Evolutionary conservation across 2,888 invertebrate genomes (phyloP).

Genomic region (Congeria kusceri): DNA sequence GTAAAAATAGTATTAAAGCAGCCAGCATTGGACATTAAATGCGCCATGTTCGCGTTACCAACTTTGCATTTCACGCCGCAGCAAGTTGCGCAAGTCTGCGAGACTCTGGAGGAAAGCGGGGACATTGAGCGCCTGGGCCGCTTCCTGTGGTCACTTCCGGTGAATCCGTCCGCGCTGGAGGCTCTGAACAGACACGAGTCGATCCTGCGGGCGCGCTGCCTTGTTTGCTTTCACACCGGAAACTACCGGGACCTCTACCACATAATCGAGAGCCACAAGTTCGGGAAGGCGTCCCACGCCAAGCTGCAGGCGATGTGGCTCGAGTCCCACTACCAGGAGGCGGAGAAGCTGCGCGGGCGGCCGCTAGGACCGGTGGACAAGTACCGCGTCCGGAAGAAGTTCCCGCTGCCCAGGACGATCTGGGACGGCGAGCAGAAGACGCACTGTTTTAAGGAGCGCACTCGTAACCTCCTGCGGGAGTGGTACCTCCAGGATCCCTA

Average conservation of each 20-base stretch:
- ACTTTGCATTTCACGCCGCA: constrained; percentile 83
- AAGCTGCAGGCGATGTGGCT: constrained; percentile 96
- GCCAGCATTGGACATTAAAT: neutral
- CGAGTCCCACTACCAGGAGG: constrained; percentile 97
- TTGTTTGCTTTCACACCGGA: constrained; percentile 96
- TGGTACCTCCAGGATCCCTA: constrained; percentile 94
- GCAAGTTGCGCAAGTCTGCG: constrained; percentile 85
- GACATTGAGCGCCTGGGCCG: constrained; percentile 89
- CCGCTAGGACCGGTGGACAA: constrained; percentile 97
- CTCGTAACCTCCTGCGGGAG: constrained; percentile 96
- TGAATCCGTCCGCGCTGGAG: constrained; percentile 91
- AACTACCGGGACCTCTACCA: constrained; percentile 95
- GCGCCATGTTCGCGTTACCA: constrained; percentile 79
- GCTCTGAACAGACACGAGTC: constrained; percentile 94
- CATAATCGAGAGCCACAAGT: constrained; percentile 95
- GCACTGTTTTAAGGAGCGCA: constrained; percentile 97
- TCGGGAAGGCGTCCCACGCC: constrained; percentile 94
- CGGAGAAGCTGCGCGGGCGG: constrained; percentile 94
- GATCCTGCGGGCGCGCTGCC: constrained; percentile 93
- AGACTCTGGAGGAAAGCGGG: constrained; percentile 87
- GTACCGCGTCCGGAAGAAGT: constrained; percentile 96
- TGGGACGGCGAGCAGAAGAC: constrained; percentile 99
- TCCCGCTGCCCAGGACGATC: constrained; percentile 95
- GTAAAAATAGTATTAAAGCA: no score
- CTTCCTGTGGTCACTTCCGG: constrained; percentile 96